phyloP scores from a whole-genome alignment of 2,888 invertebrate genomes.

The Leptinotarsa peninsularis region DNA sequence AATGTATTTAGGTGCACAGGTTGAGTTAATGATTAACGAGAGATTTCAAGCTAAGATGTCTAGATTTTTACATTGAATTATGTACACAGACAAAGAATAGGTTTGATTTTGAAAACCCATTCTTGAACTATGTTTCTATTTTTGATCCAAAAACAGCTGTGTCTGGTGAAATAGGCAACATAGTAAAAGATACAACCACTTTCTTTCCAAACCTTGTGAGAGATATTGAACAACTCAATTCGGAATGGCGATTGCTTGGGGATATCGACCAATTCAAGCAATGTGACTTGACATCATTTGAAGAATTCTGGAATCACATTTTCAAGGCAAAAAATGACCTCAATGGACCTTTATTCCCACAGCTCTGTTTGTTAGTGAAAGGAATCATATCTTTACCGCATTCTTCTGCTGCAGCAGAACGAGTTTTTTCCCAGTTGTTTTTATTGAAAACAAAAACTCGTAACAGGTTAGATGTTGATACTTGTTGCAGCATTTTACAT shows the following conservation, averaged over 20 bases:
- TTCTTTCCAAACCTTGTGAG: neutral
- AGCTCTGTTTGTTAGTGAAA: neutral
- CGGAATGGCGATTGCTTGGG: neutral
- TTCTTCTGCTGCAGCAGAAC: constrained; percentile 21
- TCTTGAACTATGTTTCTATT: neutral
- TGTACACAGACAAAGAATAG: neutral
- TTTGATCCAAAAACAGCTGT: neutral
- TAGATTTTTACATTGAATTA: constrained; percentile 21
- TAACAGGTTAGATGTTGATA: neutral
- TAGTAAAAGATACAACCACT: neutral
- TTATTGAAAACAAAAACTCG: constrained; percentile 5
- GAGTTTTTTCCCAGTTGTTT: constrained; percentile 8
- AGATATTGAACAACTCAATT: constrained; percentile 1
- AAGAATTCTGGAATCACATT: constrained; percentile 18
- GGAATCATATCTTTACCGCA: constrained; percentile 20
- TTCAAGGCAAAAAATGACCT: constrained; percentile 5
- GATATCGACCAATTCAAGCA: neutral
- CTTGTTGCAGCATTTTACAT: constrained; percentile 7
- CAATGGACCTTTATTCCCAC: constrained; percentile 9
- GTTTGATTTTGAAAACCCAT: neutral
- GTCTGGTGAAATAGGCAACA: neutral
- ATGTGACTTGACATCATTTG: neutral
- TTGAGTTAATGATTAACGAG: constrained; percentile 11
- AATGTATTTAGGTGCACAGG: constrained; percentile 26
- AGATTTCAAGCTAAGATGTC: constrained; percentile 23